Base-by-base conservation (phyloP, 2,888 invertebrate genomes). In the Phlogophora meticulosa region DNA sequence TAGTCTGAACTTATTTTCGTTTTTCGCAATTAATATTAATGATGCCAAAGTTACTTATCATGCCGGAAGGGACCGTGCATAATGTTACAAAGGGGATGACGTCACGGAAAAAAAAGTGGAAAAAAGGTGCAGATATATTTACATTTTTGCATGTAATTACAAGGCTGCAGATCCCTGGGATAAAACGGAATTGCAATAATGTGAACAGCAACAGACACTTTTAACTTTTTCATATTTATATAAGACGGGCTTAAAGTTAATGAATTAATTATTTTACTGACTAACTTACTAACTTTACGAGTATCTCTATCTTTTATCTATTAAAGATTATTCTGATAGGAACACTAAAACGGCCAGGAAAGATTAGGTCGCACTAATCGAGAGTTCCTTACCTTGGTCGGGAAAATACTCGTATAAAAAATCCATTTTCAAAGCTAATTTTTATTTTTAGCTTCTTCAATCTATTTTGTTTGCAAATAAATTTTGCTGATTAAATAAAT, bases 11-110 rank as follows among this genome's bases (percentile, higher is more conserved):
- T 34, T 63, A 51, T 38, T 42, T 61, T 77, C 46, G 38, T 53
- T 77, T 77, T 77, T 52, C 7, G 38, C 48, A 57, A 77, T 73
- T 74, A 74, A 72, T 74, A 74, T 78, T 74, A 72, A 74, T 63
- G 73, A 40, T 48, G 20, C 17, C 40, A 58, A 72, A 63, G 49
- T 34, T 38, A 43, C 53, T 56, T 63, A 56, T 46, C 63, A 63
- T 20, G 45, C 36, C 57, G 55, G 72, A 66, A 72, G 52, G 42
- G 53, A 45, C 43, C 48, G 10, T 43, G 72, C 40, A 61, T 73
- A 57, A 56, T 53, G 36, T 42, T 60, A 40, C 22, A 46, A 53
- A 76, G 45, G 77, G 72, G 17, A 24, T 77, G 59, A 77, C 72
- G 46, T 57, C 38, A 61, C 43, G 13, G 28, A 69, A 69, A 74